phyloP scores from a whole-genome alignment of 2,113 vertebrate genomes.

The Scomber japonicus region DNA sequence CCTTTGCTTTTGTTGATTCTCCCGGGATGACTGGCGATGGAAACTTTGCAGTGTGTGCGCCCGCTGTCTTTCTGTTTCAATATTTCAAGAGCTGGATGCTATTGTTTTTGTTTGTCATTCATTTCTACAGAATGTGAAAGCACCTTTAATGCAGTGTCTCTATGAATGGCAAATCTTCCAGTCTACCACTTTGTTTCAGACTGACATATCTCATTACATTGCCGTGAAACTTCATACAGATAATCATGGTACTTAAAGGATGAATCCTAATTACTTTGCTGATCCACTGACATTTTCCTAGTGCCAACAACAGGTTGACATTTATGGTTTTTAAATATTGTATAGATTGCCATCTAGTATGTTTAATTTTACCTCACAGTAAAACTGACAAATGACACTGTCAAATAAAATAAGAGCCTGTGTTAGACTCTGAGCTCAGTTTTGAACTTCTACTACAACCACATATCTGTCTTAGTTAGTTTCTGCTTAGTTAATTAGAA shows the following conservation, averaged over 20 bases:
- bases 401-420: conserved; percentile 7
- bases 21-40: conserved; percentile 14
- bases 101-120: conserved; percentile 8
- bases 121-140: conserved; percentile 11
- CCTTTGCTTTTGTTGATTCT: conserved; percentile 23
- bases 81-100: conserved; percentile 13
- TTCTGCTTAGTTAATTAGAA: conserved; percentile 34
- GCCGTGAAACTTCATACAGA: too few species aligned
- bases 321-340: neutral
- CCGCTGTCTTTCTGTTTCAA: conserved; percentile 14
- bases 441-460: neutral
- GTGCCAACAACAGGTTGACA: too few species aligned
- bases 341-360: neutral
- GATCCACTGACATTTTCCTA: too few species aligned
- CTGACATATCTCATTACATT: neutral
- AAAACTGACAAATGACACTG: neutral
- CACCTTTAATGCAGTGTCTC: neutral
- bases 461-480: conserved; percentile 31
- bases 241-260: too few species aligned
- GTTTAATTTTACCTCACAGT: neutral
- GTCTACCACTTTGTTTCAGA: neutral
- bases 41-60: conserved; percentile 7
- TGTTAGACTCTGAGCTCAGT: neutral
- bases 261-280: too few species aligned
- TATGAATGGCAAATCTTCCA: neutral